A percentile compares a stretch with the other conserved stretches of the same genome.
Evolutionary conservation across 2,113 vertebrate species (phyloP).

Genomic region (Trochalopteron elliotii): DNA sequence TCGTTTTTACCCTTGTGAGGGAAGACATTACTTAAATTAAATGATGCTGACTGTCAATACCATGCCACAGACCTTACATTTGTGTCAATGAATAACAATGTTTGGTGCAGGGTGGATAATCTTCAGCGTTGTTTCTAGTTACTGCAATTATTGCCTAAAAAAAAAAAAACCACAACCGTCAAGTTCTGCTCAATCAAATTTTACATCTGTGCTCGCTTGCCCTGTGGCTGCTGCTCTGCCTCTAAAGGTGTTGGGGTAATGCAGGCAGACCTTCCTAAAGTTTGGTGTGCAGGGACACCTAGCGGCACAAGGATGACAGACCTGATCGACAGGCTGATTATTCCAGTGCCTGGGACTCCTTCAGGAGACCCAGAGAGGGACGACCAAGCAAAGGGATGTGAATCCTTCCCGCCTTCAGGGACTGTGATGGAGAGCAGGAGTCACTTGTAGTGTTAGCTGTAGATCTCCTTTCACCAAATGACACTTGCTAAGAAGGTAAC

Average conservation of each 20-base stretch:
- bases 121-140: not conserved
- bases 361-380: not conserved
- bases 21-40: not conserved
- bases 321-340: rapidly evolving
- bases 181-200: not conserved
- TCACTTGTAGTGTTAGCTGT: not conserved
- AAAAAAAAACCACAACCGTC: not conserved
- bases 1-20: not conserved
- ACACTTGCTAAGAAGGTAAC: not conserved
- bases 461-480: not conserved
- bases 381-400: not conserved
- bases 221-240: not conserved
- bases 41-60: not conserved
- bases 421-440: not conserved
- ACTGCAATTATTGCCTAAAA: not conserved
- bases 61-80: not conserved
- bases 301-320: not conserved
- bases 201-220: not conserved
- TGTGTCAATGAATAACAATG: not conserved
- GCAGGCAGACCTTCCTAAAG: not conserved
- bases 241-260: rapidly evolving
- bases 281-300: slow-evolving; percentile 67
- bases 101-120: not conserved
- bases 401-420: not conserved
- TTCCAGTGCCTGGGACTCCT: not conserved